phyloP scores from a whole-genome alignment of 30 jellyfish, hydroid and myxozoan genomes.

The Hydra vulgaris region DNA sequence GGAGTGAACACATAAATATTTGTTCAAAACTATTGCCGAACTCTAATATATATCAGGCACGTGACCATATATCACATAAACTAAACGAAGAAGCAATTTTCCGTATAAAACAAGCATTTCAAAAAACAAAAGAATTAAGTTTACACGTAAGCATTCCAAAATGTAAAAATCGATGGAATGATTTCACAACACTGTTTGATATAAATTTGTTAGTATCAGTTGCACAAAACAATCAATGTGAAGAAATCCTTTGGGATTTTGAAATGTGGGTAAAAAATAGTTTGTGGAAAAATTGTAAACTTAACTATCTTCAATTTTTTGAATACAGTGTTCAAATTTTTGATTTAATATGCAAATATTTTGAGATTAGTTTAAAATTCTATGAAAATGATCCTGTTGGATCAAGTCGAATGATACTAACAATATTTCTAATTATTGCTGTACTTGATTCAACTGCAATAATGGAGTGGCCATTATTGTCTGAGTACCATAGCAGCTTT shows the following conservation, averaged over 20 bases:
- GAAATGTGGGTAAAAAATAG: background rate
- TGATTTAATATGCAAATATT: no score
- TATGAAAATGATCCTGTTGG: background rate
- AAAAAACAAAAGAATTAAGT: background rate
- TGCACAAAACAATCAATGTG: background rate
- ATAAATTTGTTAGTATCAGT: no score
- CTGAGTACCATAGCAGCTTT: background rate
- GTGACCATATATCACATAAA: background rate
- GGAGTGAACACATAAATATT: background rate
- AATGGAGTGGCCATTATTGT: background rate
- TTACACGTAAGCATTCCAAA: background rate
- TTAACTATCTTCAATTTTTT: background rate
- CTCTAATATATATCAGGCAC: background rate
- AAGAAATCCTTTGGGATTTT: background rate
- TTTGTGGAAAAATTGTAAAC: background rate
- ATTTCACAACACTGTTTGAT: background rate
- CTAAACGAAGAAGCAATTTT: background rate
- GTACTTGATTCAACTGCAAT: background rate
- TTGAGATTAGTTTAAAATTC: background rate
- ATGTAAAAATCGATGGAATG: background rate
- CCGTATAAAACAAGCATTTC: background rate
- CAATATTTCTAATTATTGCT: background rate
- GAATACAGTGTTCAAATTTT: background rate
- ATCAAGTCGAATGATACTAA: background rate
- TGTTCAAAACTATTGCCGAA: background rate